Conservation (phyloP, 2,113 vertebrate genomes). For the Microcebus lehilahytsara region DNA sequence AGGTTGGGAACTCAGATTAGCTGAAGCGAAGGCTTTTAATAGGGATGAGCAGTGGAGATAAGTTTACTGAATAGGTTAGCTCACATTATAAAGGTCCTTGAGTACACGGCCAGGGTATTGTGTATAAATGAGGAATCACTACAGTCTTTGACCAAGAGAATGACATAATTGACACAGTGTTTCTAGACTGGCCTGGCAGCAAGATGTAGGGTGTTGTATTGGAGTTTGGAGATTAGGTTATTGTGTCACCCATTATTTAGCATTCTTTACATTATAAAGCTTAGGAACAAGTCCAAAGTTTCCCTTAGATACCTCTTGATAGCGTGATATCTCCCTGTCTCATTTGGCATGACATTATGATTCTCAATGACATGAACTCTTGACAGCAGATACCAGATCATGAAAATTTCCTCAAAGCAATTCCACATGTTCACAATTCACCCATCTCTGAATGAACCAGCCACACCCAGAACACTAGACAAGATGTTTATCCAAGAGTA, state of each 20-base stretch:
- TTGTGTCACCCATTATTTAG: not conserved
- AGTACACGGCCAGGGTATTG: not conserved
- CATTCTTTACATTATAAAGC: not conserved
- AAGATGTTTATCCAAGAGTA: not conserved
- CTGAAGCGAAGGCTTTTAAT: not conserved
- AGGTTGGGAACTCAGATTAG: not conserved
- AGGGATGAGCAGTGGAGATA: not conserved
- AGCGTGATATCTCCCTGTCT: not conserved
- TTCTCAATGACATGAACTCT: not conserved
- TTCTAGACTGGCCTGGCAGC: not conserved
- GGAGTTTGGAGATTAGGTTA: not conserved
- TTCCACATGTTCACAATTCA: not conserved
- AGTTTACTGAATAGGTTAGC: not conserved
- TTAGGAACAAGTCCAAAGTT: not conserved
- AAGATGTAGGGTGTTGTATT: rapidly evolving
- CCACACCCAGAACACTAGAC: not conserved
- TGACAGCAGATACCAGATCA: not conserved
- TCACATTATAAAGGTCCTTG: not conserved
- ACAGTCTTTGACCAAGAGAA: not conserved
- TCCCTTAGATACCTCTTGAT: not conserved
- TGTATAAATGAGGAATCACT: not conserved
- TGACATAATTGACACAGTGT: not conserved
- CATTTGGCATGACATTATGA: not conserved
- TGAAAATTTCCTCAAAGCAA: not conserved
- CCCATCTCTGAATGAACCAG: not conserved